Evolutionary conservation across 2,113 vertebrate species (phyloP).

Genomic region (Macquaria australasica): DNA sequence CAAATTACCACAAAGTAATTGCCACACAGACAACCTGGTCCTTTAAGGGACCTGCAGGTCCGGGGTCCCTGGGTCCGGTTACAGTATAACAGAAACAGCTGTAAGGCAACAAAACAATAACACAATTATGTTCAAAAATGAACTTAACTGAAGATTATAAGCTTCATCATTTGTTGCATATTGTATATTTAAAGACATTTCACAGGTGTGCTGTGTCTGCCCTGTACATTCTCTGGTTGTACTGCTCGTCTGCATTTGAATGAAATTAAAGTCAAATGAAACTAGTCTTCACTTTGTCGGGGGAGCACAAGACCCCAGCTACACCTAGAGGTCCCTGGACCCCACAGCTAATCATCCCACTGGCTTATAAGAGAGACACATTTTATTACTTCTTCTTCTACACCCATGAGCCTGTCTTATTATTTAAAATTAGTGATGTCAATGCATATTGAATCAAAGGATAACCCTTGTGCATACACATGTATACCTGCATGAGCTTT

Average conservation of each 20-base stretch:
- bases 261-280: background rate
- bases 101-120: background rate
- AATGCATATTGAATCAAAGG: background rate
- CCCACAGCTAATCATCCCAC: slow-evolving; percentile 4
- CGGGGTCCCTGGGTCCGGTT: no score
- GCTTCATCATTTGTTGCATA: background rate
- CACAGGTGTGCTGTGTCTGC: background rate
- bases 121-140: background rate
- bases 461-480: background rate
- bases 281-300: background rate
- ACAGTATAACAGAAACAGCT: background rate
- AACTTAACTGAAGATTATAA: background rate
- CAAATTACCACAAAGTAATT: background rate
- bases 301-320: background rate
- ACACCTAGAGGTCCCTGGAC: slow-evolving; percentile 3
- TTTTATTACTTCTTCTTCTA: background rate
- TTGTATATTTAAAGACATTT: background rate
- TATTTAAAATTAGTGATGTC: background rate
- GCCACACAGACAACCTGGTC: background rate
- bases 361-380: background rate
- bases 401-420: background rate
- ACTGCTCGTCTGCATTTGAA: background rate
- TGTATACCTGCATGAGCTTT: background rate
- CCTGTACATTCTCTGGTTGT: background rate
- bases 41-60: no score